Conservation (phyloP, 2,888 invertebrate species). For the Scaptomyza flava region DNA sequence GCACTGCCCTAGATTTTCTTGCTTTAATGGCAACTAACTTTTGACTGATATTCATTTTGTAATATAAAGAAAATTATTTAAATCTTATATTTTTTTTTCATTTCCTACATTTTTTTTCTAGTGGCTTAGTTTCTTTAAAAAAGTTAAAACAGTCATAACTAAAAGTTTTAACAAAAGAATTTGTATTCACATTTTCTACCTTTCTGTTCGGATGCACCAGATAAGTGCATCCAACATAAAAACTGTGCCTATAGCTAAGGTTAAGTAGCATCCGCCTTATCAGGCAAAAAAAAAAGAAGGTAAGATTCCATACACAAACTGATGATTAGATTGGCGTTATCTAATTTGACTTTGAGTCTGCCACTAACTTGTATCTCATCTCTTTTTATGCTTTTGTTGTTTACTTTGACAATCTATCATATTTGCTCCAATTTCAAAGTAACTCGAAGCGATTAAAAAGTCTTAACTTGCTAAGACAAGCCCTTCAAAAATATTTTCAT, state of each 20-base stretch:
- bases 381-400: too few relatives aligned
- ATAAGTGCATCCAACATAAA: constrained; percentile 12
- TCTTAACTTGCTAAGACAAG: too few relatives aligned
- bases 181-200: background rate
- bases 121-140: too few relatives aligned
- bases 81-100: too few relatives aligned
- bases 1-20: too few relatives aligned
- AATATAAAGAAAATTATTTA: too few relatives aligned
- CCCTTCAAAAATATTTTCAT: too few relatives aligned
- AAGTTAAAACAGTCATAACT: background rate
- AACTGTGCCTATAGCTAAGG: background rate
- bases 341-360: constrained; percentile 3
- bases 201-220: constrained; percentile 11
- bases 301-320: background rate
- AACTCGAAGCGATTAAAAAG: too few relatives aligned
- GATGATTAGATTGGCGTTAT: constrained; percentile 23
- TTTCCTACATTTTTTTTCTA: too few relatives aligned
- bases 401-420: background rate
- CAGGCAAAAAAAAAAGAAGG: background rate
- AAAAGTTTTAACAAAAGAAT: background rate
- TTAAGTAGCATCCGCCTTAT: constrained; percentile 6
- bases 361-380: background rate
- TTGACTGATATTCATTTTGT: too few relatives aligned
- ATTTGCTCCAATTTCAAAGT: background rate
- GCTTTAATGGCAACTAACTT: too few relatives aligned